Percentiles rank a stretch among this genome's conserved stretches.
phyloP scores from a whole-genome alignment of 53 echinoderm and acorn worm genomes.

The Crossaster papposus region DNA sequence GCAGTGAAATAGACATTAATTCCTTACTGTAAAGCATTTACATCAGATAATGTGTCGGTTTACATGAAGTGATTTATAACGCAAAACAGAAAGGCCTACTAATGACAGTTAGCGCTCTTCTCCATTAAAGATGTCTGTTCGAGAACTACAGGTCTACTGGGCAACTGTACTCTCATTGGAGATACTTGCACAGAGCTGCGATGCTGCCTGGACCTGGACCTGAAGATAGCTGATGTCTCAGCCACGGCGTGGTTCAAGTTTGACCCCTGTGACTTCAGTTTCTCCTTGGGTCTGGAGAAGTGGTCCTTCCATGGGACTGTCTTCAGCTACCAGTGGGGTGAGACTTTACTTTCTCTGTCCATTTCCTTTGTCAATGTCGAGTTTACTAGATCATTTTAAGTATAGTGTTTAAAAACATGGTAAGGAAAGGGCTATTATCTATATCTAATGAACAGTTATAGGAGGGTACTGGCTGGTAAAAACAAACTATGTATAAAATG shows the following conservation, averaged over 20 bases:
- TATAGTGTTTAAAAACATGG: too few species aligned
- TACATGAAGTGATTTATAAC: background rate
- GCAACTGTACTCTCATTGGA: conserved; percentile 42
- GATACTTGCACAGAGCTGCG: conserved; percentile 48
- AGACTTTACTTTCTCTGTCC: background rate
- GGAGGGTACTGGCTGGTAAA: too few species aligned
- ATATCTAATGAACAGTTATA: too few species aligned
- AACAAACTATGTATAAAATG: too few species aligned
- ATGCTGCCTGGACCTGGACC: conserved; percentile 57
- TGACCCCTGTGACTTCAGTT: conserved; percentile 64
- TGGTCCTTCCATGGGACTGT: conserved; percentile 47
- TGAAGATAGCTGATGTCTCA: conserved; percentile 51
- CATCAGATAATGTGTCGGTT: background rate
- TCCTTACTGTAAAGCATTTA: too few species aligned
- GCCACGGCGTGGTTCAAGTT: conserved; percentile 60
- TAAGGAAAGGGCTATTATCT: too few species aligned
- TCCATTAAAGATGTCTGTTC: background rate
- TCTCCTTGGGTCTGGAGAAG: conserved; percentile 53
- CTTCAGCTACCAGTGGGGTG: conserved; percentile 63
- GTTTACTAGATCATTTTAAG: too few species aligned
- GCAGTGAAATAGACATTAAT: too few species aligned
- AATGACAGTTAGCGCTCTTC: background rate
- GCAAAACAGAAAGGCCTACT: background rate
- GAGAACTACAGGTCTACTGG: background rate
- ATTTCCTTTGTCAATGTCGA: background rate